Base-by-base conservation (phyloP, 2,888 invertebrate species). In the Venustoraphidia nigricollis region DNA sequence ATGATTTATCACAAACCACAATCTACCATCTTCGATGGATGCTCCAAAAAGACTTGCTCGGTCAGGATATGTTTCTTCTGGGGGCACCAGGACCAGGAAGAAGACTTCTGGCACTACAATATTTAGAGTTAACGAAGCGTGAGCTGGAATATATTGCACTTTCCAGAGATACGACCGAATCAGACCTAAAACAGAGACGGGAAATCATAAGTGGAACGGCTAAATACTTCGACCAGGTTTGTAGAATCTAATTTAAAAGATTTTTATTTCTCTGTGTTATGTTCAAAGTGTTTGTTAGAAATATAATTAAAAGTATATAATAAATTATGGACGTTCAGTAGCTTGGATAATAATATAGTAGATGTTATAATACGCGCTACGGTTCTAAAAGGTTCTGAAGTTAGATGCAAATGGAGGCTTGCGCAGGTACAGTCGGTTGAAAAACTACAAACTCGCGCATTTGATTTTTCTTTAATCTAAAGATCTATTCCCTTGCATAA, bases 131-230 rank as follows among this genome's bases (percentile, higher is more conserved):
- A 47, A 92, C 90, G 0, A 81, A 86, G 55, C 73, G 89, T 46
- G 96, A 97, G 70, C 70, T 88, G 45, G 96, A 97, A 64, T 96
- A 94, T 68, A 83, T 97, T 27, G 83, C 94, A 1, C 69, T 97
- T 13, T 94, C 94, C 34, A 72, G 96, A 54, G 97, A 97, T 62
- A 95, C 96, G 0, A 97, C 96, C 0, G 97, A 97, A 66, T 87
- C 93, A 5, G 97, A 97, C 66, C 73, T 97, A 34, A 97, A 97
- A 63, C 96, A 97, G 64, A 72, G 96, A 45, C 73, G 96, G 55
- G 96, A 97, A 68, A 95, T 97, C 48, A 75, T 81, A 53, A 72
- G 75, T 48, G 91, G 91, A 13, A 90, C 88, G 37, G 93, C 95
- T 0, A 81, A 78, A 60, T 96, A 95, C 68, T 83, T 92, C 63